Evolutionary conservation across 2,113 vertebrate species (phyloP).

Genomic region (Boleophthalmus pectinirostris): DNA sequence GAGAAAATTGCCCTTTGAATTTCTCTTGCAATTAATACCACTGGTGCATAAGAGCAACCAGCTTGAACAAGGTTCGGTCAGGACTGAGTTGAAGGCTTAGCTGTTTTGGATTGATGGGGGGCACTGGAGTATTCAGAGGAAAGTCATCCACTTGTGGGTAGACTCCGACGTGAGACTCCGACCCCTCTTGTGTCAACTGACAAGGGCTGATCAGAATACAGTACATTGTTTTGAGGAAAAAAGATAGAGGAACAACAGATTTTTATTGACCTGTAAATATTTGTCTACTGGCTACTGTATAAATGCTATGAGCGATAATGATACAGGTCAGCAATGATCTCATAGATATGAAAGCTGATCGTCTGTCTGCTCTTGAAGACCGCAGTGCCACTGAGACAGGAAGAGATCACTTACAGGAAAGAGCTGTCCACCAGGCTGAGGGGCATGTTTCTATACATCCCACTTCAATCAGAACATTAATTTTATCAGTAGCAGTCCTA

Average conservation of each 20-base stretch:
- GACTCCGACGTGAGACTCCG: too few species aligned
- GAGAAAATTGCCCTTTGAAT: too few species aligned
- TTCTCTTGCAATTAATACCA: too few species aligned
- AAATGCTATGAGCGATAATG: conserved; percentile 27
- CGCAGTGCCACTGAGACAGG: conserved; percentile 15
- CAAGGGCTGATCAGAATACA: too few species aligned
- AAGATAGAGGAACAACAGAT: not conserved
- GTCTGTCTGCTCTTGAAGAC: conserved; percentile 33
- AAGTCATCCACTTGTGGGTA: too few species aligned
- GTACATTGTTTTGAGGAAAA: not conserved
- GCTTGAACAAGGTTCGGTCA: not conserved
- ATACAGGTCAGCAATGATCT: conserved; percentile 48
- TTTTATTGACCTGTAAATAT: conserved; percentile 22
- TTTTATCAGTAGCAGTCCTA: not conserved
- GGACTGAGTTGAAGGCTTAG: not conserved
- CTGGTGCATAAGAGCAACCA: not conserved
- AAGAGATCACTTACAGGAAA: conserved; percentile 27
- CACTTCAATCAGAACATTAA: not conserved
- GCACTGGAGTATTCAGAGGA: not conserved
- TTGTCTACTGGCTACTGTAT: conserved; percentile 12
- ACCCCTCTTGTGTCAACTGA: too few species aligned
- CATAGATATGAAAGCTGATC: conserved; percentile 57
- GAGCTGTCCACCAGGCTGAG: conserved; percentile 1
- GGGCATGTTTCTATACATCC: not conserved
- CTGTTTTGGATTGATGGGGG: not conserved